phyloP scores from a whole-genome alignment of 1,140 invertebrate genomes.

The Brachystomella parvula region DNA sequence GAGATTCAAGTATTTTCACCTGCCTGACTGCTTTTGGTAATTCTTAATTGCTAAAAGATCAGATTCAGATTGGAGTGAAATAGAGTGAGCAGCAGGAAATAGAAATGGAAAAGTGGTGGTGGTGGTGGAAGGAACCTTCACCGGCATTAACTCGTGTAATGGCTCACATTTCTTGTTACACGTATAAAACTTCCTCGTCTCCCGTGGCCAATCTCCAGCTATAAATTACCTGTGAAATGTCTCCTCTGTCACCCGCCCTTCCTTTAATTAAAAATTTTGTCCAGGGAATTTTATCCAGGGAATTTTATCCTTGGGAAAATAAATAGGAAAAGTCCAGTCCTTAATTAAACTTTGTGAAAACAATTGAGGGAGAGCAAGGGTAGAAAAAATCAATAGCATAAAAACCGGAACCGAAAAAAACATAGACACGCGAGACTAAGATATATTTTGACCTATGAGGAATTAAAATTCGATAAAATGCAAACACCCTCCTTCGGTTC shows the following conservation, averaged over 20 bases:
- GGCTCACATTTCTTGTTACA: slow-evolving; percentile 31
- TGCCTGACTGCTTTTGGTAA: neutral
- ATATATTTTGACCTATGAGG: no score
- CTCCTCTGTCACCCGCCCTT: slow-evolving; percentile 18
- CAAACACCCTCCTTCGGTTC: no score
- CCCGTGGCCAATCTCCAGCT: slow-evolving; percentile 9
- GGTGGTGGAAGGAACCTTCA: neutral
- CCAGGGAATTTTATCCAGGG: neutral
- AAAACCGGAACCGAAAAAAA: no score
- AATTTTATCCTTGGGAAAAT: neutral
- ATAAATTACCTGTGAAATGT: slow-evolving; percentile 23
- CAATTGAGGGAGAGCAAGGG: no score
- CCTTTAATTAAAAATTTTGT: slow-evolving; percentile 1
- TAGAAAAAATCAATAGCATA: no score
- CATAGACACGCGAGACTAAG: no score
- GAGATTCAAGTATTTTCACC: neutral
- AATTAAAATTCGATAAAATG: no score
- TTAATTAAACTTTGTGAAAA: slow-evolving; percentile 4
- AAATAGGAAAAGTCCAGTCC: no score
- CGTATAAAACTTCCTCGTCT: slow-evolving; percentile 39
- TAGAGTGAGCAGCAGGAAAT: neutral
- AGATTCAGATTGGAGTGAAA: neutral
- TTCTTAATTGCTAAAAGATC: neutral
- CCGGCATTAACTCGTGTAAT: slow-evolving; percentile 7
- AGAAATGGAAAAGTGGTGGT: neutral